These are phyloP conservation scores for Lytechinus pictus DNA, from an alignment of 35 echinoderm and acorn worm genomes.

Conservation along the genomic window DNA sequence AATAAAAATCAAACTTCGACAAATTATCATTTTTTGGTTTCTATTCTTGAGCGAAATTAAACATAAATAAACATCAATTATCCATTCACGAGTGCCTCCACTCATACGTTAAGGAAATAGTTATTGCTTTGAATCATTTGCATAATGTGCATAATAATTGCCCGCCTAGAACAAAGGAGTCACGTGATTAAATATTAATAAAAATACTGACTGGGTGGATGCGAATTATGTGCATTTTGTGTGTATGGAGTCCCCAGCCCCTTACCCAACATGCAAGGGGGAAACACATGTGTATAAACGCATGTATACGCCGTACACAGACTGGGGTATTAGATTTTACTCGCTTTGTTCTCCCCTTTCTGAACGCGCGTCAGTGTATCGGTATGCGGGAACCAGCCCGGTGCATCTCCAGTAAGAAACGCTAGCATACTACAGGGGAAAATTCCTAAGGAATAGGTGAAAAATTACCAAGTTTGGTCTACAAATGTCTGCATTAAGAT, in stretches of 20 bases:
- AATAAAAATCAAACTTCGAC: too few relatives aligned
- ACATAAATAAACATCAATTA: neutral
- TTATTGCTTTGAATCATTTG: neutral
- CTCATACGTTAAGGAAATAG: neutral
- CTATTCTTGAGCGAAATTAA: too few relatives aligned
- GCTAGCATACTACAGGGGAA: neutral
- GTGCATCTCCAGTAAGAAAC: neutral
- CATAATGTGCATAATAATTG: constrained; percentile 31
- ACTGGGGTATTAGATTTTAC: constrained; percentile 22
- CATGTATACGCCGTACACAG: neutral
- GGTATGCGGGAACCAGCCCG: constrained; percentile 27
- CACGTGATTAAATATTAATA: constrained; percentile 29
- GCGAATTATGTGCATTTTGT: constrained; percentile 46
- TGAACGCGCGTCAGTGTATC: constrained; percentile 23
- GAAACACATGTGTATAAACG: neutral
- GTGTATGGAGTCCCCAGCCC: neutral
- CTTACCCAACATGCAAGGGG: neutral
- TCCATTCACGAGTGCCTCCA: neutral
- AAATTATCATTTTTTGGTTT: too few relatives aligned
- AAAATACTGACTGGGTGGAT: neutral
- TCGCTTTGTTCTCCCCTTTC: constrained; percentile 16
- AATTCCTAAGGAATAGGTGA: neutral
- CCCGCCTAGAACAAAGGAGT: constrained; percentile 5
- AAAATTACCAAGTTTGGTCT: neutral
- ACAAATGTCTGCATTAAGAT: neutral